Evolutionary conservation across 1,140 invertebrate species (phyloP), one percentile per base, ranked within the genome.

Genomic region (Trichonephila clavata): DNA sequence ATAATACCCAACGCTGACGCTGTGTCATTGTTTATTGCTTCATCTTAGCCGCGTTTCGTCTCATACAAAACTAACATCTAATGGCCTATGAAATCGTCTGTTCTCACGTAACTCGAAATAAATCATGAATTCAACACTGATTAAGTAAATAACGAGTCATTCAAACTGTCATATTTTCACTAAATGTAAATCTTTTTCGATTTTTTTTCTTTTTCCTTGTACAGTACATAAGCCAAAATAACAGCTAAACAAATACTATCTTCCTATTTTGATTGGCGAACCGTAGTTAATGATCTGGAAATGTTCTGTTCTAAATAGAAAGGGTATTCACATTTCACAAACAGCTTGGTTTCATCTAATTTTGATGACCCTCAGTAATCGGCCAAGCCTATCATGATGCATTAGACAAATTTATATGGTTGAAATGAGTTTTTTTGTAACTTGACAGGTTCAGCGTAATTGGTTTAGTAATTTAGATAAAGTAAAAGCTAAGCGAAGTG

Each of bases 321-420:
- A 84, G 83, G 83, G 83, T 84, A 84, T 84, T 84, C 83, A 84
- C 83, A 84, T 84, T 60, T 32, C 27, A 77, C 10, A 14, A 32
- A 77, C 6, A 60, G 50, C 83, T 60, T 59, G 13, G 83, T 84
- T 84, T 57, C 83, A 60, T 84, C 39, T 27, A 60, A n/a, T 84
- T 84, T 50, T 32, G 57, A 59, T 84, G 71, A 77, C 71, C 27
- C 71, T 59, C 21, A 50, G 18, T 16, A 84, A 50, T 57, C 83
- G 57, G 43, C 57, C 43, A 59, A 24, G 21, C 83, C 60, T 59
- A 39, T 13, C 71, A 77, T 77, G 27, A 77, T 39, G 32, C 14
- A 39, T 32, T 32, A 3, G 27, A 77, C 71, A 32, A 18, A 32
- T 77, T 77, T 4, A 39, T 77, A 77, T 20, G 32, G 71, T 77